Conservation (phyloP, 2,888 invertebrate genomes). For the Diaprepes abbreviatus region DNA sequence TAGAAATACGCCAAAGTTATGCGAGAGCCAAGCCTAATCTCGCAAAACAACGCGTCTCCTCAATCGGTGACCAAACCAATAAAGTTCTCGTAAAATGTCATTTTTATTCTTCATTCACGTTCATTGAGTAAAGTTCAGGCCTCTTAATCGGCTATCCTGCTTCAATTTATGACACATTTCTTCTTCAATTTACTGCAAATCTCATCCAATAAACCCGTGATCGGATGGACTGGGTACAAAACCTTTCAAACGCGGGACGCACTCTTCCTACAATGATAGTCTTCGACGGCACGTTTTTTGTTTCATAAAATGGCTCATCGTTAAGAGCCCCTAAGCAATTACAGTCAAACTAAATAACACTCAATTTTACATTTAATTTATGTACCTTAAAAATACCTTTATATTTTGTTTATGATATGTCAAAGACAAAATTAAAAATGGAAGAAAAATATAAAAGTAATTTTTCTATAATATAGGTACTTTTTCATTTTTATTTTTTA, state of each 20-base stretch:
- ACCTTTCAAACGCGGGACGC: slow-evolving; percentile 43
- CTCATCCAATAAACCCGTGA: slow-evolving; percentile 46
- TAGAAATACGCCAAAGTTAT: neutral
- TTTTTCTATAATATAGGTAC: too few relatives aligned
- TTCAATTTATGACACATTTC: slow-evolving; percentile 51
- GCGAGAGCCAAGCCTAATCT: slow-evolving; percentile 20
- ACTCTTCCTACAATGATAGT: slow-evolving; percentile 46
- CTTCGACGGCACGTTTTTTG: slow-evolving; percentile 27
- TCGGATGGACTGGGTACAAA: slow-evolving; percentile 48
- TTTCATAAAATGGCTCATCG: slow-evolving; percentile 25
- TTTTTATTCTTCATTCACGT: slow-evolving; percentile 47
- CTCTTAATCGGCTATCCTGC: slow-evolving; percentile 47
- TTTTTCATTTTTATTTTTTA: too few relatives aligned
- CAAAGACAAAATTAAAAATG: too few relatives aligned
- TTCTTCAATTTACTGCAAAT: slow-evolving; percentile 52
- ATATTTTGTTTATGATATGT: too few relatives aligned
- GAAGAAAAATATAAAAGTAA: too few relatives aligned
- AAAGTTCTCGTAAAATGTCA: slow-evolving; percentile 45
- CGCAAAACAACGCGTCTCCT: slow-evolving; percentile 32
- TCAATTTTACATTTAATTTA: too few relatives aligned
- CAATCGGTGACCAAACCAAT: slow-evolving; percentile 41
- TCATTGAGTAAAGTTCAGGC: slow-evolving; percentile 49
- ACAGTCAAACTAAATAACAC: too few relatives aligned
- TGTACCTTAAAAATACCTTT: too few relatives aligned
- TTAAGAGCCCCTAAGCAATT: slow-evolving; percentile 32